Evolutionary conservation across 2,113 vertebrate genomes (phyloP).

Genomic region (Microtus ochrogaster): DNA sequence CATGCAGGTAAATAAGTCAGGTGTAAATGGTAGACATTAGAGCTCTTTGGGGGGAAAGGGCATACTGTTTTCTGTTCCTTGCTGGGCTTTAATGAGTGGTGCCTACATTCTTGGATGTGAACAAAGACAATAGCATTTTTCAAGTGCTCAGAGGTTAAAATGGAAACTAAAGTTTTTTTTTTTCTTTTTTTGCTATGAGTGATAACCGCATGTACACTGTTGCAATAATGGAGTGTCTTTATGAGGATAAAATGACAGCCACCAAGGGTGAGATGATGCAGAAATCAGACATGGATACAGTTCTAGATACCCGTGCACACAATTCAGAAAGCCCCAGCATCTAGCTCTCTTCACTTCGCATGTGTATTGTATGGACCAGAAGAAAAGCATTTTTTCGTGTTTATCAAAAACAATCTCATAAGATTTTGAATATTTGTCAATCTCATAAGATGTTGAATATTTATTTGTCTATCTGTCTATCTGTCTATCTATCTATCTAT

Average conservation of each 20-base stretch:
- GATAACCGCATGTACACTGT: neutral
- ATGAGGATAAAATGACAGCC: neutral
- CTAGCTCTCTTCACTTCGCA: neutral
- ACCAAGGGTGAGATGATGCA: neutral
- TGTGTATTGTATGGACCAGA: neutral
- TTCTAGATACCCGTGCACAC: neutral
- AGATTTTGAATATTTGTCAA: neutral
- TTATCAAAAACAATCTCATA: neutral
- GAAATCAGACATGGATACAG: neutral
- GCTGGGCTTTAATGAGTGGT: constrained; percentile 1
- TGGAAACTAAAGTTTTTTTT: neutral
- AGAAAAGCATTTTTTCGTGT: neutral
- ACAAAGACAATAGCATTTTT: constrained; percentile 19
- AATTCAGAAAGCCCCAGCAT: neutral
- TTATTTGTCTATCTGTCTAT: neutral
- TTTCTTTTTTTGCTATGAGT: neutral
- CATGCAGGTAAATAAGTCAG: constrained; percentile 18
- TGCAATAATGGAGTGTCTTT: neutral
- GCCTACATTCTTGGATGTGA: constrained; percentile 22
- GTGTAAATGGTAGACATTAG: neutral
- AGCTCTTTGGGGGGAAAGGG: neutral
- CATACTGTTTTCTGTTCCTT: constrained; percentile 19
- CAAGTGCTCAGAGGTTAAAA: constrained; percentile 8
- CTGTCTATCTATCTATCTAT: no score
- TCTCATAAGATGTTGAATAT: neutral